Evolutionary conservation across 2,797 vertebrate genomes (phyloP).

Genomic region (Nannoperca obscura): DNA sequence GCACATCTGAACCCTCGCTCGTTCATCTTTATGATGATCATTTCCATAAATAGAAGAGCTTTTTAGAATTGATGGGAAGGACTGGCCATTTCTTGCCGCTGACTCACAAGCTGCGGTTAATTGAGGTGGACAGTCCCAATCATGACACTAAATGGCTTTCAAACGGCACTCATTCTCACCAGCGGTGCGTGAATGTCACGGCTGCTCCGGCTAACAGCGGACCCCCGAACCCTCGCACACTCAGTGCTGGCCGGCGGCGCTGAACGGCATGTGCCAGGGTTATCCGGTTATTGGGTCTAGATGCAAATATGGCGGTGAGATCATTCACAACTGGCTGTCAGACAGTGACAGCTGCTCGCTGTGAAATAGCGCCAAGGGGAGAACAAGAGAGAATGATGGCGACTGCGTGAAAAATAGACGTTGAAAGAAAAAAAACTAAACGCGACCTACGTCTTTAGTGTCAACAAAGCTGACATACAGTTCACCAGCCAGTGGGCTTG

Average conservation of each 20-base stretch:
- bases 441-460: neutral
- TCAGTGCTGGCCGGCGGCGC: conserved; percentile 12
- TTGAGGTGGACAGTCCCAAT: conserved; percentile 67
- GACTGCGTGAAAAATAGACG: conserved; percentile 12
- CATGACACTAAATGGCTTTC: conserved; percentile 70
- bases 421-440: neutral
- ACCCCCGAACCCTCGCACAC: neutral
- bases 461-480: neutral
- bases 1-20: neutral
- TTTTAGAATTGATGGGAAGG: conserved; percentile 29
- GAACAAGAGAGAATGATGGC: conserved; percentile 7
- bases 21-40: conserved; percentile 44
- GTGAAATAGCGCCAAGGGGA: conserved; percentile 30
- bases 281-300: conserved; percentile 60
- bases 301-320: conserved; percentile 66
- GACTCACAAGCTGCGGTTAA: conserved; percentile 61
- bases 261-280: conserved; percentile 42
- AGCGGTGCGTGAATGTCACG: conserved; percentile 73
- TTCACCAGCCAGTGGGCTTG: conserved; percentile 5
- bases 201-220: conserved; percentile 22
- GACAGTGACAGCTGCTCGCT: conserved; percentile 59
- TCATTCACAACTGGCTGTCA: conserved; percentile 69
- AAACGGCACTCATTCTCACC: conserved; percentile 67
- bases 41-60: conserved; percentile 48
- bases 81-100: conserved; percentile 28